phyloP scores from a whole-genome alignment of 2,113 vertebrate species.

The Myrmecophaga tridactyla region DNA sequence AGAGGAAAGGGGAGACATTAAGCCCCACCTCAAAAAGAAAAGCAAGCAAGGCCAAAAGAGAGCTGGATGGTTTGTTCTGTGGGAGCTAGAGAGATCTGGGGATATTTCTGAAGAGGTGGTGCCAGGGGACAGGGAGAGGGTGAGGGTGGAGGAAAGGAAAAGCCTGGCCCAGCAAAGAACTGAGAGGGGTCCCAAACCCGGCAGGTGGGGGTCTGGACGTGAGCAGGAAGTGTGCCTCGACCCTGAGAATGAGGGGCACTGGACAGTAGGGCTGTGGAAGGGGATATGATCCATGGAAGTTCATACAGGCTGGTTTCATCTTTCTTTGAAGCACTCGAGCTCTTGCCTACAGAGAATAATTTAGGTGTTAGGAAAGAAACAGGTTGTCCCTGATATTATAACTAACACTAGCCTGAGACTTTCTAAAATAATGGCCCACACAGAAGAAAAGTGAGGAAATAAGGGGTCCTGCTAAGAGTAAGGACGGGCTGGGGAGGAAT shows the following conservation, averaged over 20 bases:
- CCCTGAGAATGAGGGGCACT: no score
- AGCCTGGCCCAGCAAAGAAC: not conserved
- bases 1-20: not conserved
- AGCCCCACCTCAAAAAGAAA: not conserved
- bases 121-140: not conserved
- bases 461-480: not conserved
- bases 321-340: not conserved
- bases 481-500: not conserved
- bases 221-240: not conserved
- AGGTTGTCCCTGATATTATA: not conserved
- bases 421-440: not conserved
- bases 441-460: not conserved
- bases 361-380: not conserved
- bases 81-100: not conserved
- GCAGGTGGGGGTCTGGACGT: not conserved
- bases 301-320: not conserved
- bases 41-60: not conserved
- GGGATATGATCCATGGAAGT: not conserved
- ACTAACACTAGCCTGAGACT: not conserved
- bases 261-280: not conserved
- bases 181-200: not conserved
- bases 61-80: not conserved
- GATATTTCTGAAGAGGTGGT: not conserved
- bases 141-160: not conserved
- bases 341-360: not conserved